Evolutionary conservation across 2,113 vertebrate genomes (phyloP), one percentile per base, ranked within the genome.

Genomic region (Terrapene triunguis): DNA sequence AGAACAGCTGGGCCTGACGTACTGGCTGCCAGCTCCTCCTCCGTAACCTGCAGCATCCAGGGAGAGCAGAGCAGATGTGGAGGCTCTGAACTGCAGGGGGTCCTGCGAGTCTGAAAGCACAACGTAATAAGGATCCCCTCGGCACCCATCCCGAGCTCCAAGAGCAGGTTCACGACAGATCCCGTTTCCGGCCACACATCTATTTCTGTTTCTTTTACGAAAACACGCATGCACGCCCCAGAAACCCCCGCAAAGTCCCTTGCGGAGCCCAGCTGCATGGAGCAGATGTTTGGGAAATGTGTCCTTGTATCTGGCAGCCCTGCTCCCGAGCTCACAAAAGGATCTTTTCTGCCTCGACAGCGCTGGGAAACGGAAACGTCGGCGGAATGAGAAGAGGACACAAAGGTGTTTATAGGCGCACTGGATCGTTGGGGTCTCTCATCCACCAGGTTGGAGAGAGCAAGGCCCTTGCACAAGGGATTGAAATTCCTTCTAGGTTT

Each of bases 171-270:
- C 83, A n/a, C 10, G 10, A 53, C 44, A 42, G 92, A 96, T 82
- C 62, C 89, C 69, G 82, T 95, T 97, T 98, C 97, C 96, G 95
- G 96, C 95, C 88, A 51, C 11, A 88, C 47, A 65, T 29, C 10
- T 50, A 35, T 79, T 89, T 35, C 82, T 80, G 72, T 88, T 48
- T 84, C 65, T 13, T 84, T 59, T 42, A 76, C 50, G 59, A 22
- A 72, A 44, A 69, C 38, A 38, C 51, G 76, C 74, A 38, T 38
- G 50, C 16, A 54, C 24, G 79, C 72, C 50, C 72, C 25, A 14
- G 74, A 47, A 44, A 27, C 42, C n/a, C 69, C 38, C 69, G 3
- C 24, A 69, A 53, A 44, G 82, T 10, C 62, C 54, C 35, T 29
- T 47, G n/a, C 85, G 79, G 5, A 1, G 80, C 88, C 48, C 96